Base-by-base conservation (phyloP, 2,888 invertebrate species). In the Temnothorax rugatulus region DNA sequence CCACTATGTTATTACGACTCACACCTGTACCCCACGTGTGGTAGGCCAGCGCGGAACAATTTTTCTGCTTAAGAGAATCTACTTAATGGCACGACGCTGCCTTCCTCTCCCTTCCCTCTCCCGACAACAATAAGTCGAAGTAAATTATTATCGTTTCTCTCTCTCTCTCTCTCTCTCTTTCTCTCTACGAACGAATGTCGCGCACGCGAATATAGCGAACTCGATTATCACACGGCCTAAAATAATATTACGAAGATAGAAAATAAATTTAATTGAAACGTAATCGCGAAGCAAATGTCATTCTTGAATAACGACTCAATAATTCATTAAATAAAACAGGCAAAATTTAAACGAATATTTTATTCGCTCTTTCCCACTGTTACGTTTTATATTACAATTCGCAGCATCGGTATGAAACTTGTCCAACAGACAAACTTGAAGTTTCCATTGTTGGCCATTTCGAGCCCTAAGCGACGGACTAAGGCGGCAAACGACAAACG, bases 1-100 rank as follows among this genome's bases (percentile, higher is more conserved):
- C 93, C 85, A 91, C 94, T 90, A 90, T 94, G 92, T 94, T 93
- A 94, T 94, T 94, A 94, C 93, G 91, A 91, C 93, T 93, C 93
- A 93, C 94, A 94, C 94, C 94, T 94, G 94, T 93, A 93, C 88
- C 88, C 92, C 89, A 83, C 83, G 79, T 68, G 66, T 47, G 89
- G 84, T 86, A 88, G 88, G 86, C 81, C 82, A 82, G 83, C 61
- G 75, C 86, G 86, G 83, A 86, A 88, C 73, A 73, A 90, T 86
- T 88, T 89, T 89, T 86, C 90, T 74, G 84, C 74, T 81, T 81
- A 81, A 54, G 84, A 64, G 90, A 86, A 88, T 89, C 90, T 83
- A 86, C 90, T 87, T 89, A 89, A 90, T 90, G 90, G 86, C 86
- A 84, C 83, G 82, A 90, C 90, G 87, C 83, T 87, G 86, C 59